A percentile compares a stretch with the other conserved stretches of the same genome.
phyloP scores from a whole-genome alignment of 2,888 invertebrate species.

The Caprella mutica region DNA sequence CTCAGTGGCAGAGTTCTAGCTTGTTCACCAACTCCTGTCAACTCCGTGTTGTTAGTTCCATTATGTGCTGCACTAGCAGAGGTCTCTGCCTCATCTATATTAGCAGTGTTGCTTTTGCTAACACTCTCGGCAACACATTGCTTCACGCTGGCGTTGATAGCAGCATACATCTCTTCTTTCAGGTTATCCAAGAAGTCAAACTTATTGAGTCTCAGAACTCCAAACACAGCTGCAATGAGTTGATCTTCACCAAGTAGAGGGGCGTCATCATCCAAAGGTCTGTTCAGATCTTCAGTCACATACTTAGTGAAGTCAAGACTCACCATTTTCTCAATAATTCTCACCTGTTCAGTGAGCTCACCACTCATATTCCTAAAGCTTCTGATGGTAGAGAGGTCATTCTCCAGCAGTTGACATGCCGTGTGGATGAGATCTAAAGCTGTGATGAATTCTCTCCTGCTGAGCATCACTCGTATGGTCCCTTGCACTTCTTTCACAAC shows the following conservation, averaged over 20 bases:
- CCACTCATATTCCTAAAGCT: constrained; percentile 90
- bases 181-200: constrained; percentile 65
- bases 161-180: constrained; percentile 35
- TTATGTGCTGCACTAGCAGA: background rate
- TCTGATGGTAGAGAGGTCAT: constrained; percentile 80
- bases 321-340: constrained; percentile 92
- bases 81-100: background rate
- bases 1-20: constrained; percentile 52
- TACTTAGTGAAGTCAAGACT: constrained; percentile 87
- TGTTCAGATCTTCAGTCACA: constrained; percentile 59
- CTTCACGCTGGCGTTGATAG: constrained; percentile 32
- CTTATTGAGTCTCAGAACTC: constrained; percentile 73
- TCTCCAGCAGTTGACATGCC: constrained; percentile 83
- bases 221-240: constrained; percentile 74
- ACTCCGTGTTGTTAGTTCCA: constrained; percentile 24
- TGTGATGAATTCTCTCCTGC: constrained; percentile 56
- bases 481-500: constrained; percentile 97
- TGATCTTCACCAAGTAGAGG: constrained; percentile 54
- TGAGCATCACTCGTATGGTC: constrained; percentile 83
- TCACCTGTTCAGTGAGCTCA: constrained; percentile 88
- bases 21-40: constrained; percentile 46
- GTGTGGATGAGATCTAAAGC: constrained; percentile 57
- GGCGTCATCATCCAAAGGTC: constrained; percentile 26
- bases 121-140: constrained; percentile 24
- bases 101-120: constrained; percentile 1